Conservation (phyloP, 2,113 vertebrate species). For the Phaethornis superciliosus region DNA sequence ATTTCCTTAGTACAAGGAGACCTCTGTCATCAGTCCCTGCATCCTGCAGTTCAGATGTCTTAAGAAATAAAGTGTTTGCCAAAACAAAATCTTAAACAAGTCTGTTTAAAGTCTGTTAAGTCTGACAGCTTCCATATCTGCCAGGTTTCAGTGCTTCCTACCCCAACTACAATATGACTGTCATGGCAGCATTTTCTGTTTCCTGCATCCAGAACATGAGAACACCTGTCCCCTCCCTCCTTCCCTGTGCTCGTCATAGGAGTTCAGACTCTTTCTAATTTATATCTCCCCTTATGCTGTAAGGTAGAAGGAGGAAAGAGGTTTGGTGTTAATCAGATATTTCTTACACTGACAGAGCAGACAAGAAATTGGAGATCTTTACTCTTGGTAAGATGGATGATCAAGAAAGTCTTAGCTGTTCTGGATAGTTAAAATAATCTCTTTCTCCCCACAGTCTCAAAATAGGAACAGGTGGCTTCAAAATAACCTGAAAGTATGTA, state of each 20-base stretch:
- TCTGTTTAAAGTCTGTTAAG: not conserved
- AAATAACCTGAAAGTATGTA: not conserved
- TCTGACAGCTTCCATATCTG: not conserved
- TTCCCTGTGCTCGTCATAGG: not conserved
- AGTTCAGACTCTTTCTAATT: not conserved
- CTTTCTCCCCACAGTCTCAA: not conserved
- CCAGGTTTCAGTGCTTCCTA: not conserved
- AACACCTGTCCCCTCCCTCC: not conserved
- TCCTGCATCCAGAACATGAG: not conserved
- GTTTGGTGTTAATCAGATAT: not conserved
- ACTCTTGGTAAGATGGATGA: not conserved
- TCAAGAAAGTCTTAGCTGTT: not conserved
- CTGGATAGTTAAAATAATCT: not conserved
- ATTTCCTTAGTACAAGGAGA: not conserved
- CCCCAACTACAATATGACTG: not conserved
- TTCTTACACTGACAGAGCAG: not conserved
- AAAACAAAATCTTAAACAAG: not conserved
- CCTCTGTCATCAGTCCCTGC: not conserved
- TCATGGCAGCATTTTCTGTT: not conserved
- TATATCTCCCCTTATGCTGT: rapidly evolving
- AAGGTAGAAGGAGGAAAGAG: not conserved
- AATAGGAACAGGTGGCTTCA: not conserved
- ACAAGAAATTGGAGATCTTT: not conserved
- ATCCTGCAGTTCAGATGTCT: not conserved
- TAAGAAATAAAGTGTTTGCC: not conserved